phyloP scores from a whole-genome alignment of 2,113 vertebrate genomes.

The Acinonyx jubatus region DNA sequence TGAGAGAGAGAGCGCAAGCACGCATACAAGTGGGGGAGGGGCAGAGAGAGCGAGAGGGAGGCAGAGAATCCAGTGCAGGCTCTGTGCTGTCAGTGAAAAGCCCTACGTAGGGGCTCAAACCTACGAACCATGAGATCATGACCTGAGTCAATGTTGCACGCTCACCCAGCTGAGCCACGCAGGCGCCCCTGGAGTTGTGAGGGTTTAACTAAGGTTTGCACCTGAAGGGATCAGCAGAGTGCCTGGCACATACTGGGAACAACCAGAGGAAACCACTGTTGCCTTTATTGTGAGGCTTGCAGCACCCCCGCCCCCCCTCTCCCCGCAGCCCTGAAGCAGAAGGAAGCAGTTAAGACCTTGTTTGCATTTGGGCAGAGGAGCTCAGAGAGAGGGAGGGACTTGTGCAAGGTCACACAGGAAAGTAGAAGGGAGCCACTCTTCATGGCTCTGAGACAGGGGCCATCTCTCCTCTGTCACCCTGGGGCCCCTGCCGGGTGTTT shows the following conservation, averaged over 20 bases:
- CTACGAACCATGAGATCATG: too few species aligned
- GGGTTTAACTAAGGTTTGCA: fast-evolving
- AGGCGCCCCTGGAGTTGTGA: background rate
- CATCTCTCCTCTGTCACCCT: background rate
- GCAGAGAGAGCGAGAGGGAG: too few species aligned
- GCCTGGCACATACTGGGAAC: fast-evolving
- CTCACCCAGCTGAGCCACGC: too few species aligned
- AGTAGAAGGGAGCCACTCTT: background rate
- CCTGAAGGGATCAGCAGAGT: fast-evolving
- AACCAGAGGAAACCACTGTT: background rate
- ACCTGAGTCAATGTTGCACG: too few species aligned
- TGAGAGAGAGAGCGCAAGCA: too few species aligned
- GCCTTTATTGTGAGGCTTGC: background rate
- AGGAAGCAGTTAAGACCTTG: background rate
- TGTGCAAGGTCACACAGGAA: background rate
- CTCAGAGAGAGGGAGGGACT: background rate
- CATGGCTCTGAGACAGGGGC: background rate
- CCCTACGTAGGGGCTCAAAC: too few species aligned
- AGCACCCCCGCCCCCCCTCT: background rate
- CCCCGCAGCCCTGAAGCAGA: too few species aligned
- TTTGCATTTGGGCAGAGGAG: background rate
- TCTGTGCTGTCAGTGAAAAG: too few species aligned
- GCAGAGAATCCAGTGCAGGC: too few species aligned
- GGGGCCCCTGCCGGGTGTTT: background rate
- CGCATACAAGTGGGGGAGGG: too few species aligned